Evolutionary conservation across 2,797 vertebrate genomes (phyloP).

Genomic region (Coracias cyanogaster): DNA sequence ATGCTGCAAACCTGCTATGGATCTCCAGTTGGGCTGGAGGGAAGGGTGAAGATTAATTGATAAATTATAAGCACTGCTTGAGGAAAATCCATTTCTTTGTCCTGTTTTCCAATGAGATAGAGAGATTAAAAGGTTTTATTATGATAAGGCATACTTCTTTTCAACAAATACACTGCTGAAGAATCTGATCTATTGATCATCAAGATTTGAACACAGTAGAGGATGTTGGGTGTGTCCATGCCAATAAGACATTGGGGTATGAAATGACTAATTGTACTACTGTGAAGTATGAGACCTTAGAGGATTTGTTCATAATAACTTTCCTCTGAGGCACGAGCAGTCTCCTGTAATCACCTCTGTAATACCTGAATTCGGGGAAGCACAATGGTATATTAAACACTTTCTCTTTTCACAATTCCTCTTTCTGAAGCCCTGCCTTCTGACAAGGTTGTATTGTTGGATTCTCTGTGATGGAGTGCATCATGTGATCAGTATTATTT

Average conservation of each 20-base stretch:
- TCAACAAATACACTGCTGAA: background rate
- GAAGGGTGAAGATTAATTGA: conserved; percentile 33
- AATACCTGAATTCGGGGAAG: background rate
- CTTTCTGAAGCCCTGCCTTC: background rate
- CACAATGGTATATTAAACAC: background rate
- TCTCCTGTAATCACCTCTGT: background rate
- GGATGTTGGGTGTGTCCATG: background rate
- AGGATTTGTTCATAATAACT: background rate
- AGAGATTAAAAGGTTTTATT: background rate
- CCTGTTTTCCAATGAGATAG: background rate
- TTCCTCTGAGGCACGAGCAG: background rate
- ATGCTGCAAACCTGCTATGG: background rate
- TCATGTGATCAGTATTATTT: background rate
- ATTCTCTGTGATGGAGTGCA: background rate
- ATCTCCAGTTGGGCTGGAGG: background rate
- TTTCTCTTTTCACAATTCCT: background rate
- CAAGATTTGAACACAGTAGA: background rate
- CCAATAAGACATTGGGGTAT: background rate
- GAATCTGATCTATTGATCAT: background rate
- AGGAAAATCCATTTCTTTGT: background rate
- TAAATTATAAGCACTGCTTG: conserved; percentile 12
- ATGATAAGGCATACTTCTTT: background rate
- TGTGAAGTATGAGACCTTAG: background rate
- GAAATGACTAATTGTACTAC: background rate
- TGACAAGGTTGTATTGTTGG: background rate